Base-by-base conservation (phyloP, 2,113 vertebrate species). In the Scomber colias region DNA sequence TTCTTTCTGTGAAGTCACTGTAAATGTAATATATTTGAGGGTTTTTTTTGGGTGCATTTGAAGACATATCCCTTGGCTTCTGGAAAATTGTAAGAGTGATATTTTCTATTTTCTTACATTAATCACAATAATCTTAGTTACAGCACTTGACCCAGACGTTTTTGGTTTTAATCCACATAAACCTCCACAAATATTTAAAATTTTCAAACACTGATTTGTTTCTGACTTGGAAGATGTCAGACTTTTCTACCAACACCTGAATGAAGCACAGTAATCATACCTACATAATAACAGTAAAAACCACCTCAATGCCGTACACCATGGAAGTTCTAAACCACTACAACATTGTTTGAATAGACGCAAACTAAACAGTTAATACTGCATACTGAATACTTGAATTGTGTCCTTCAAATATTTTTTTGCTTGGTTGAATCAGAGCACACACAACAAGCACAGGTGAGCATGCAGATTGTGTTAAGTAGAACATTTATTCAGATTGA, bases 401-500 rank as follows among this genome's bases (percentile, higher is more conserved):
- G 35, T 40, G 6, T 40, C 8, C 7, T 40, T 40, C 8, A 40
- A 40, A 40, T 40, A 0, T 9, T 1, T 9, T 16, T 12, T 40
- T 9, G 14, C 3, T 49, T 48, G n/a, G 53, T 16, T n/a, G 48
- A 68, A 21, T 56, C 50, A 59, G 1, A 70, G 44, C 51, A 62
- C 24, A 3, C 24, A 2, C 24, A 27, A 27, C 24, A 27, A 27
- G 24, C 24, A 35, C n/a, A 19, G 35, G 55, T 27, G 27, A 44
- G 13, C 46, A 71, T 19, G 16, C 17, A 30, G 12, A 61, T 30
- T 19, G 8, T 60, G 55, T 57, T 50, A 62, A 16, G 45, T 46
- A 16, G 2, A 76, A 75, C 62, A 44, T 75, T 61, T 30, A n/a
- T 51, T 11, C 48, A 60, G 16, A 80, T 50, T 24, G 45, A 14